Evolutionary conservation across 2,888 invertebrate species (phyloP).

Genomic region (Arrhopalites spinosus): DNA sequence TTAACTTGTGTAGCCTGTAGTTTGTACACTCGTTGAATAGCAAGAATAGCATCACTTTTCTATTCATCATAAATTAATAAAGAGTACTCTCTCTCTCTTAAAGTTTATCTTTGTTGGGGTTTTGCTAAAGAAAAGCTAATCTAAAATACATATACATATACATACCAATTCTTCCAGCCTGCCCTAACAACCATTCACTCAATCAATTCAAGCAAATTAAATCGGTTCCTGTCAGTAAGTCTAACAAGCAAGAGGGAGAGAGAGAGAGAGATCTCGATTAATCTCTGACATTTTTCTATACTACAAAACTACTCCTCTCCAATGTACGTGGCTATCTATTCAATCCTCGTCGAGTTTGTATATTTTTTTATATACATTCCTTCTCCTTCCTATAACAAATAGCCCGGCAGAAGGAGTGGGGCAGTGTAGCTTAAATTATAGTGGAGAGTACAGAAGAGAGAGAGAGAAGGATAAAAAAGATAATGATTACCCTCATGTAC

Average conservation of each 20-base stretch:
- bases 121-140: neutral
- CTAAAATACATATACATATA: neutral
- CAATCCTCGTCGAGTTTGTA: neutral
- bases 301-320: no score
- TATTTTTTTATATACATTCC: no score
- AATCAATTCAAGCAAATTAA: conserved; percentile 30
- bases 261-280: conserved; percentile 18
- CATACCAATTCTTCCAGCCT: conserved; percentile 3
- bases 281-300: conserved; percentile 23
- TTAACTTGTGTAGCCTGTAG: neutral
- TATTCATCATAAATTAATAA: conserved; percentile 17
- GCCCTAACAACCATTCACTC: conserved; percentile 28
- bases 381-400: no score
- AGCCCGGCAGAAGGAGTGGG: no score
- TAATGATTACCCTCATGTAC: neutral
- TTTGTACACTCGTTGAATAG: neutral
- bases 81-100: neutral
- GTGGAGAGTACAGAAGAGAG: neutral
- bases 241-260: conserved; percentile 3
- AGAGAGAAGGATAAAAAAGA: conserved; percentile 2
- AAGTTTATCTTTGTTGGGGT: neutral
- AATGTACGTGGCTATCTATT: neutral
- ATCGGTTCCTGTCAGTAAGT: conserved; percentile 22
- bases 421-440: neutral
- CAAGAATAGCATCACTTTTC: neutral